phyloP scores from a whole-genome alignment of 2,797 vertebrate species.

The Luscinia luscinia region DNA sequence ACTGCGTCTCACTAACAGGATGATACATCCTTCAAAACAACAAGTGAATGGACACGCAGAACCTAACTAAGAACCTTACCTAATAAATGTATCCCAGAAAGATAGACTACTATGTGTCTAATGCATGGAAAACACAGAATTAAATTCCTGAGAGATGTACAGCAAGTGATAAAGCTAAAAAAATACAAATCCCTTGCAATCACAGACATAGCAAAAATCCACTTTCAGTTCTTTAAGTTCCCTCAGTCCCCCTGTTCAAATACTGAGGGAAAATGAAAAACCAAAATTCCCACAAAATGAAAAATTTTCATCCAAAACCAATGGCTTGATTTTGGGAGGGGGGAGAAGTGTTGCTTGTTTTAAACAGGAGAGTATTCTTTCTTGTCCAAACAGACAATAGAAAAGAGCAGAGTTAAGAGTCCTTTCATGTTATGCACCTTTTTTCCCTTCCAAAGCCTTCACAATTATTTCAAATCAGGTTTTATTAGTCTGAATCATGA shows the following conservation, averaged over 20 bases:
- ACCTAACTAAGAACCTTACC: neutral
- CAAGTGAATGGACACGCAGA: neutral
- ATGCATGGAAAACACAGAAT: neutral
- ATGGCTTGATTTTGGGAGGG: rapidly evolving
- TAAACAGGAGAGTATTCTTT: neutral
- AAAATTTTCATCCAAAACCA: neutral
- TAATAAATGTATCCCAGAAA: neutral
- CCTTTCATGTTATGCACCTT: neutral
- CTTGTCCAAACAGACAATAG: neutral
- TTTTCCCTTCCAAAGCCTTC: neutral
- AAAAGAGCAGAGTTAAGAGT: neutral
- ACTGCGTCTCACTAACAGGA: neutral
- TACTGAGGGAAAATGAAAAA: neutral
- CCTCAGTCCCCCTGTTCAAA: neutral
- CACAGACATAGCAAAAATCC: neutral
- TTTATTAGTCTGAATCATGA: constrained; percentile 33
- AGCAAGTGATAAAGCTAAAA: neutral
- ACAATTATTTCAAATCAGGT: constrained; percentile 21
- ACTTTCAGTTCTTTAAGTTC: neutral
- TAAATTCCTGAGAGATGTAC: neutral
- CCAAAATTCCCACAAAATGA: neutral
- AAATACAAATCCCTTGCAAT: neutral
- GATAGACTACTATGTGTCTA: neutral
- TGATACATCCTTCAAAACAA: neutral
- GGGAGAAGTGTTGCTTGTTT: neutral